These are phyloP conservation scores for Heliocidaris tuberculata DNA, from an alignment of 35 echinoderm and acorn worm species.

Conservation along the genomic window DNA sequence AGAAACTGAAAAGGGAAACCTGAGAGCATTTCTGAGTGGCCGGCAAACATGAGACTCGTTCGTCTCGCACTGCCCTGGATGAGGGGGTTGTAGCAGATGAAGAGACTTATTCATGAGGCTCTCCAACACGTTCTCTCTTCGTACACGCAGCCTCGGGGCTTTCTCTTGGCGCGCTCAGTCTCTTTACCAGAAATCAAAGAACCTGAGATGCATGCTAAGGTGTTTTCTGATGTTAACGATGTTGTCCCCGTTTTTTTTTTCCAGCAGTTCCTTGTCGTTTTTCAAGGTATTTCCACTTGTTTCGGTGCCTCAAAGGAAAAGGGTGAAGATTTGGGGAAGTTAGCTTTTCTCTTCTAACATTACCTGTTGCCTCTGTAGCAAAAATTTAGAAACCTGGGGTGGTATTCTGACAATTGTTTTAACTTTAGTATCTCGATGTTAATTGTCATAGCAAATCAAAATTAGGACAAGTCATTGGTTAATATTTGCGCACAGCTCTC, in stretches of 20 bases:
- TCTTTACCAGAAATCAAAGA: constrained; percentile 12
- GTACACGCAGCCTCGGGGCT: neutral
- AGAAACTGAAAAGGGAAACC: neutral
- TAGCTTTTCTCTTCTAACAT: neutral
- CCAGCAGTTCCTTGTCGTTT: neutral
- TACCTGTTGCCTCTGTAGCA: neutral
- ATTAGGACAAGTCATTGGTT: too few relatives aligned
- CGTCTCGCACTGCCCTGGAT: neutral
- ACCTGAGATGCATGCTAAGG: neutral
- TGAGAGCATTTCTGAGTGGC: neutral
- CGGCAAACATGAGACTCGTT: neutral
- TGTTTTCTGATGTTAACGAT: neutral
- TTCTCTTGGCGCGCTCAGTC: neutral
- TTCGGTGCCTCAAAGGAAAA: neutral
- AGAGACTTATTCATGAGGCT: neutral
- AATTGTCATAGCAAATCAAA: neutral
- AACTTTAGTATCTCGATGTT: too few relatives aligned
- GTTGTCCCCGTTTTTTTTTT: constrained; percentile 8
- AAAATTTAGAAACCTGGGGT: neutral
- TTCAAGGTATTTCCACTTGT: neutral
- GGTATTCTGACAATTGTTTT: too few relatives aligned
- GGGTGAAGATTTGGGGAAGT: neutral
- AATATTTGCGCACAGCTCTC: too few relatives aligned
- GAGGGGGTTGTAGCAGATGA: neutral
- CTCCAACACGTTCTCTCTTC: neutral